phyloP scores from a whole-genome alignment of 2,888 invertebrate species.

The Amphimallon solstitiale region DNA sequence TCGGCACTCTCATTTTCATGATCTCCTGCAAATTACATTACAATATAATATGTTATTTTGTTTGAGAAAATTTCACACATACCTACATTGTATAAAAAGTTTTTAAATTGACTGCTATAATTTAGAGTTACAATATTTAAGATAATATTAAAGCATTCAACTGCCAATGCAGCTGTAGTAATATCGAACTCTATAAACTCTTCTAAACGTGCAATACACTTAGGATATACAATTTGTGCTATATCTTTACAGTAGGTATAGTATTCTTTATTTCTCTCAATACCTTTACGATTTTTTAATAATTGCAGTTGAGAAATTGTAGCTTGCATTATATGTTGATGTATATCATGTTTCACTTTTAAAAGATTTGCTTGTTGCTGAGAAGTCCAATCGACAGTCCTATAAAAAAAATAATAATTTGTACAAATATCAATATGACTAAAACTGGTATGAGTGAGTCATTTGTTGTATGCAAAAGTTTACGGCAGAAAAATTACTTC shows the following conservation, averaged over 20 bases:
- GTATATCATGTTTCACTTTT: conserved; percentile 67
- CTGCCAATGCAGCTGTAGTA: conserved; percentile 65
- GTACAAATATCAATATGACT: too few species aligned
- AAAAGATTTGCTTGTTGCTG: conserved; percentile 65
- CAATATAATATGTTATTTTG: conserved; percentile 17
- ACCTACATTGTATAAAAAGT: conserved; percentile 63
- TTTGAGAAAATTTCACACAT: conserved; percentile 46
- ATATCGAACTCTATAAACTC: conserved; percentile 69
- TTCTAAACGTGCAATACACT: conserved; percentile 65
- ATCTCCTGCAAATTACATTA: conserved; percentile 43
- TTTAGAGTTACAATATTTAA: conserved; percentile 59
- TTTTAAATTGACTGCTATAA: conserved; percentile 58
- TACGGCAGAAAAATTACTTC: too few species aligned
- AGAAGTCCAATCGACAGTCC: conserved; percentile 66
- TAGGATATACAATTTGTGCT: conserved; percentile 59
- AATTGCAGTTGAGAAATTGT: conserved; percentile 61
- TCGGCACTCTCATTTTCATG: conserved; percentile 45
- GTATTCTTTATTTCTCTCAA: conserved; percentile 52
- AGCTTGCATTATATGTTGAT: conserved; percentile 67
- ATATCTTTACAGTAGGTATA: conserved; percentile 59
- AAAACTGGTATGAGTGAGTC: too few species aligned
- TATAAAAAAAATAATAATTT: conserved; percentile 60
- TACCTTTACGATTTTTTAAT: conserved; percentile 58
- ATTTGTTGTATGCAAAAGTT: too few species aligned
- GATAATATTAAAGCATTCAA: conserved; percentile 70